Evolutionary conservation across 2,113 vertebrate species (phyloP).

Genomic region (Psophia crepitans): DNA sequence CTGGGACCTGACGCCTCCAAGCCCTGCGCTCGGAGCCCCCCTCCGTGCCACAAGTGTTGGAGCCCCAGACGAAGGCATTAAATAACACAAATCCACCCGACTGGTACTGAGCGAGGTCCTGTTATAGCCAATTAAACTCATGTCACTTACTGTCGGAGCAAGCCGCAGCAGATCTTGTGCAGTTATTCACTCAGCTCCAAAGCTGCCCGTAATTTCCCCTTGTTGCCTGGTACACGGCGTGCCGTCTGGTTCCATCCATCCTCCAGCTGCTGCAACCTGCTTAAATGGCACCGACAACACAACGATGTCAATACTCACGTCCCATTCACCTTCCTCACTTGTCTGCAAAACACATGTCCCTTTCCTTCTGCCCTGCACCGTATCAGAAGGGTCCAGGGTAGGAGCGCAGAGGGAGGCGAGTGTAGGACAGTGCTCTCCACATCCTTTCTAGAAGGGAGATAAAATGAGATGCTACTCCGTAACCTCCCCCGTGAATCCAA

Average conservation of each 20-base stretch:
- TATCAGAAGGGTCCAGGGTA: accelerated
- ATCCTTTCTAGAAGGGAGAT: neutral
- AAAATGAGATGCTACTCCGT: neutral
- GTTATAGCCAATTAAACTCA: neutral
- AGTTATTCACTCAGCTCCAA: neutral
- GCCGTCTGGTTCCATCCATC: neutral
- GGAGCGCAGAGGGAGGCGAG: neutral
- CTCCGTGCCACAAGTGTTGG: accelerated
- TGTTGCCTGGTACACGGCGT: neutral
- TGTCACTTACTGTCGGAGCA: neutral
- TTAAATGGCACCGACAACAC: neutral
- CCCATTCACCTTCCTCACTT: neutral
- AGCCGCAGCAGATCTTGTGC: neutral
- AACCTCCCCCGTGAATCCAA: neutral
- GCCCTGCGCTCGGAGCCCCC: neutral
- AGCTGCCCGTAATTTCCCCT: neutral
- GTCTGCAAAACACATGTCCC: neutral
- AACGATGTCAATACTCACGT: accelerated
- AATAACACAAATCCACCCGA: neutral
- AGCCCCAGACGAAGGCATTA: neutral
- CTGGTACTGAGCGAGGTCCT: neutral
- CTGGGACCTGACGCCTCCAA: neutral
- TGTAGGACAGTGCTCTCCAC: neutral
- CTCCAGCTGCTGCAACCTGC: conserved; percentile 18
- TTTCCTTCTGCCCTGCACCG: neutral